A percentile compares a stretch with the other conserved stretches of the same genome.
Conservation (phyloP, 2,888 invertebrate genomes). For the Drosophila rubida region DNA sequence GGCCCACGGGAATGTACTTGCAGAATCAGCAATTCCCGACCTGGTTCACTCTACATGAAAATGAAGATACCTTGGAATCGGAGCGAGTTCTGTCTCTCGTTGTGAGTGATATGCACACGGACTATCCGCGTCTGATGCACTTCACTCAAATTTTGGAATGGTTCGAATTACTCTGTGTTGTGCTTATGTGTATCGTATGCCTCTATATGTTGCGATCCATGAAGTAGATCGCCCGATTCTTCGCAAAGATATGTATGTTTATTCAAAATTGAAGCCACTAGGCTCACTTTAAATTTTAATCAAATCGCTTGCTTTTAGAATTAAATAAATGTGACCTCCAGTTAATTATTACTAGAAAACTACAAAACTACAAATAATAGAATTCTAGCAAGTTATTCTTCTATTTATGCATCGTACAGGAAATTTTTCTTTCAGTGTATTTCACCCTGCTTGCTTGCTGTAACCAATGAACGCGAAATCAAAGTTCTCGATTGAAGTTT, state of each 20-base stretch:
- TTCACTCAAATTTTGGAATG: not conserved
- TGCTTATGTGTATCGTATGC: not conserved
- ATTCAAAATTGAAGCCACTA: not conserved
- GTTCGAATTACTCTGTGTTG: slow-evolving; percentile 9
- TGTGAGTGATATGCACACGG: not conserved
- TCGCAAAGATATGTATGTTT: not conserved
- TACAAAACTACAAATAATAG: too few species aligned
- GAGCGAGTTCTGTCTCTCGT: not conserved
- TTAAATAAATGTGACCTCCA: not conserved
- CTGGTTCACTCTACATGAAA: slow-evolving; percentile 41
- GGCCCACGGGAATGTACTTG: slow-evolving; percentile 51
- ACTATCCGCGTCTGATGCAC: not conserved
- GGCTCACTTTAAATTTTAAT: not conserved
- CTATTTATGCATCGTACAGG: not conserved
- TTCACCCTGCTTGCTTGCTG: not conserved
- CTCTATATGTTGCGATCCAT: not conserved
- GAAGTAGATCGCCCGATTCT: not conserved
- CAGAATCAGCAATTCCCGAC: not conserved
- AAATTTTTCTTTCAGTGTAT: too few species aligned
- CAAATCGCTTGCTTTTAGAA: not conserved
- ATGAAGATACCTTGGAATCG: not conserved
- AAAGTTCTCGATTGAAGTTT: not conserved
- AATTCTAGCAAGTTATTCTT: too few species aligned
- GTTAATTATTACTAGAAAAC: too few species aligned
- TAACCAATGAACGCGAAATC: slow-evolving; percentile 11